Conservation (phyloP, 2,113 vertebrate genomes). For the Vimba vimba region DNA sequence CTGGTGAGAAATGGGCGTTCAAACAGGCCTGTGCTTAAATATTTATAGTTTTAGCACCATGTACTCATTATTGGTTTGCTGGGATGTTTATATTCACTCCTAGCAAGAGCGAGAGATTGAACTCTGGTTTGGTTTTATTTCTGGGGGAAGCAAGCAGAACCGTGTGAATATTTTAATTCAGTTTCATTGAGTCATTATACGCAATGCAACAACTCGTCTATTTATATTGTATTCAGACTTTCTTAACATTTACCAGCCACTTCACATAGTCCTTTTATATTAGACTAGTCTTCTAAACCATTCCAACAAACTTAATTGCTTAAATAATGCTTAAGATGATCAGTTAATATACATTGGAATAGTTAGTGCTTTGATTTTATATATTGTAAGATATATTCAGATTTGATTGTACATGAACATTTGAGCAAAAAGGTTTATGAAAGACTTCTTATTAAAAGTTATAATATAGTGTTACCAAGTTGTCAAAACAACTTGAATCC, state of each 20-base stretch:
- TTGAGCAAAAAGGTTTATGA: not conserved
- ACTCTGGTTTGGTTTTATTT: not conserved
- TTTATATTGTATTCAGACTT: not conserved
- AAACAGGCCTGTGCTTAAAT: constrained; percentile 22
- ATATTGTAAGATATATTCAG: not conserved
- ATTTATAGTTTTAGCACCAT: constrained; percentile 22
- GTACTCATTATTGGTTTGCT: constrained; percentile 19
- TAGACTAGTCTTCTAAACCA: not conserved
- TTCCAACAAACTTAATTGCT: not conserved
- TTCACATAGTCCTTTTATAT: not conserved
- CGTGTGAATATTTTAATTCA: not conserved
- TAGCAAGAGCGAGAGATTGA: not conserved
- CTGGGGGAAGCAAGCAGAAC: not conserved
- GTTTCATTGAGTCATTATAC: not conserved
- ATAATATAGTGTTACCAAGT: not conserved
- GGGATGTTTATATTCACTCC: constrained; percentile 13
- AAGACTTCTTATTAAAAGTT: not conserved
- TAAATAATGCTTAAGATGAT: not conserved
- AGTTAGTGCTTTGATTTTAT: not conserved
- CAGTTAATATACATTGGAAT: not conserved
- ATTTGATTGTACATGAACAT: not conserved
- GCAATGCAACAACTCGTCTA: not conserved
- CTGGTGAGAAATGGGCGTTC: not conserved
- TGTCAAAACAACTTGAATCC: not conserved
- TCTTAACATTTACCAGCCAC: not conserved